Evolutionary conservation across 2,113 vertebrate species (phyloP).

Genomic region (Tychaedon coryphoeus): DNA sequence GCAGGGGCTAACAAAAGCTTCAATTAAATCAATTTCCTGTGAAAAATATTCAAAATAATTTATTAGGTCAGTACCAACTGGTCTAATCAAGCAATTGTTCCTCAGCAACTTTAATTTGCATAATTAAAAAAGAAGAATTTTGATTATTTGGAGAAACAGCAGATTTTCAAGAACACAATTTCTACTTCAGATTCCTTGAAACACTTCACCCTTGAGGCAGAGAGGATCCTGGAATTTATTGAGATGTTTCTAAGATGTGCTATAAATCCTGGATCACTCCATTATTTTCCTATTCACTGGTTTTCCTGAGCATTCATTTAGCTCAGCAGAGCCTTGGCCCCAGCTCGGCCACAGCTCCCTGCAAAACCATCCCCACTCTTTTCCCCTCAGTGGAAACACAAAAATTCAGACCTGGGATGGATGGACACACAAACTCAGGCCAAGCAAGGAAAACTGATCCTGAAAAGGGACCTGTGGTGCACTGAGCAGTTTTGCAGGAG

Average conservation of each 20-base stretch:
- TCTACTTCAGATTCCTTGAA: background rate
- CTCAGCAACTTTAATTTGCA: conserved; percentile 61
- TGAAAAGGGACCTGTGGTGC: background rate
- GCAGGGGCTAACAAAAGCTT: conserved; percentile 69
- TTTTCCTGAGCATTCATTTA: conserved; percentile 10
- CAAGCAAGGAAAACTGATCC: background rate
- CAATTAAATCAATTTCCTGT: conserved; percentile 79
- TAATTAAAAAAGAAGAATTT: conserved; percentile 60
- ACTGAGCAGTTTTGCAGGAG: background rate
- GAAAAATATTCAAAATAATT: conserved; percentile 65
- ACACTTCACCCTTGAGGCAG: background rate
- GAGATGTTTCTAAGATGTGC: conserved; percentile 14
- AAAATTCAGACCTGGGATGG: background rate
- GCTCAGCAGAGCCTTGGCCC: background rate
- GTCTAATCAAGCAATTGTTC: conserved; percentile 62
- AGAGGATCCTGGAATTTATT: conserved; percentile 7
- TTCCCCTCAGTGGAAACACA: background rate
- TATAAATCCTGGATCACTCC: conserved; percentile 44
- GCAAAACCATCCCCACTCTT: rapidly evolving
- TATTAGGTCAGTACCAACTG: conserved; percentile 58
- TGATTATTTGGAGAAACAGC: conserved; percentile 20
- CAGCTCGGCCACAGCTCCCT: background rate
- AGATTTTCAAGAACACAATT: background rate
- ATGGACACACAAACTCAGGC: background rate
- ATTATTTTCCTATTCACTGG: conserved; percentile 53